Conservation (phyloP, 2,113 vertebrate species). For the Meles meles region DNA sequence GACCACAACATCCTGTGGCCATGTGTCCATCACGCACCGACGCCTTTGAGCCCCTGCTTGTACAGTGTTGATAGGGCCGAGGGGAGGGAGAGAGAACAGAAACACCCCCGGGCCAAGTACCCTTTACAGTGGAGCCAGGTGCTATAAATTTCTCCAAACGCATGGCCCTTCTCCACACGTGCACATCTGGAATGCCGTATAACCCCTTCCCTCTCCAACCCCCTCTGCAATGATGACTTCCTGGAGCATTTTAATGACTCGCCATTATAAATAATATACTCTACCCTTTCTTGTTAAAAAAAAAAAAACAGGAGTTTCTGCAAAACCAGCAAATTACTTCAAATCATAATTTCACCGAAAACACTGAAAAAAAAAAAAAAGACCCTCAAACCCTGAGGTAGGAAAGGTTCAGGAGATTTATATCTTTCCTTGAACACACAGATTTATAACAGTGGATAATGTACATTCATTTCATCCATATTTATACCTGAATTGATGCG, state of each 20-base stretch:
- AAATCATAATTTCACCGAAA: conserved; percentile 78
- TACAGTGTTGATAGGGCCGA: conserved; percentile 11
- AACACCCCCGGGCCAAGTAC: conserved; percentile 53
- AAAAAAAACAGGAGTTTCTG: conserved; percentile 66
- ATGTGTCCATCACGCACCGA: conserved; percentile 8
- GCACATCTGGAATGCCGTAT: conserved; percentile 67
- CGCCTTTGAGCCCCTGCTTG: background rate
- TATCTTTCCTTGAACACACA: conserved; percentile 82
- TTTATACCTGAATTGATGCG: conserved; percentile 84
- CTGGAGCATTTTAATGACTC: conserved; percentile 79
- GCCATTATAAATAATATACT: conserved; percentile 77
- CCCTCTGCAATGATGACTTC: conserved; percentile 41
- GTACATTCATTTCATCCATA: conserved; percentile 85
- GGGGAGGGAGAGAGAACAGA: conserved; percentile 1
- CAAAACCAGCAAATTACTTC: conserved; percentile 78
- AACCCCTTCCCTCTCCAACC: conserved; percentile 53
- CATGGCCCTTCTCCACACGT: conserved; percentile 43
- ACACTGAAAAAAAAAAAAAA: conserved; percentile 73
- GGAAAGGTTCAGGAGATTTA: conserved; percentile 82
- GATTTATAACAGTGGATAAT: conserved; percentile 85
- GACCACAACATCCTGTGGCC: conserved; percentile 58
- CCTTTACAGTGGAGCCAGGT: conserved; percentile 51
- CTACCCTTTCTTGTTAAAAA: conserved; percentile 40
- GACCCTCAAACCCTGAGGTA: conserved; percentile 75
- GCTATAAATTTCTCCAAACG: conserved; percentile 67